These are phyloP conservation scores for Thymelicus acteon DNA, from an alignment of 2,888 invertebrate species.

Conservation along the genomic window DNA sequence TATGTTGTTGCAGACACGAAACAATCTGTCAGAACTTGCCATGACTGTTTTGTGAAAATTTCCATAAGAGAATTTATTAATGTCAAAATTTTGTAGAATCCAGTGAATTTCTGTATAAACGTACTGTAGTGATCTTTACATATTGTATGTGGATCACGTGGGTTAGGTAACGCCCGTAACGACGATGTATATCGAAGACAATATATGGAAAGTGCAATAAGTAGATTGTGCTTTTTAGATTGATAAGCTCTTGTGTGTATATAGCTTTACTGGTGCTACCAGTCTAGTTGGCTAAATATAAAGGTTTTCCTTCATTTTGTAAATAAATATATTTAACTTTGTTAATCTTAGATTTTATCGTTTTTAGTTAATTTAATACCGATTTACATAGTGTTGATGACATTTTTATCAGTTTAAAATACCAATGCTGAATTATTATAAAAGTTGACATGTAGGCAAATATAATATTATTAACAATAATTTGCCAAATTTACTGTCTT, in stretches of 20 bases:
- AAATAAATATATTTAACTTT: slow-evolving; percentile 17
- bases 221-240: slow-evolving; percentile 55
- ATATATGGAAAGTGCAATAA: slow-evolving; percentile 62
- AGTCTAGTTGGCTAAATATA: slow-evolving; percentile 40
- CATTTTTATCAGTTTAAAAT: not conserved
- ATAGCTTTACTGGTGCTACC: slow-evolving; percentile 45
- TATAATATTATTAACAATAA: not conserved
- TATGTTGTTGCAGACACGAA: slow-evolving; percentile 23
- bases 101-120: slow-evolving; percentile 4
- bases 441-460: not conserved
- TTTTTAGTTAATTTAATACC: not conserved
- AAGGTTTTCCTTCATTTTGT: slow-evolving; percentile 13
- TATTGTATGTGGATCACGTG: not conserved
- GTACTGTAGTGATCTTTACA: not conserved
- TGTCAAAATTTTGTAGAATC: not conserved
- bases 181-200: slow-evolving; percentile 51
- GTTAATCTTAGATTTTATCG: slow-evolving; percentile 4
- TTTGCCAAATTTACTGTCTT: no score
- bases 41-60: slow-evolving; percentile 1
- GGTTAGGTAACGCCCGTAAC: not conserved
- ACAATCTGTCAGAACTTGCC: slow-evolving; percentile 8
- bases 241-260: slow-evolving; percentile 45
- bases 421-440: no score
- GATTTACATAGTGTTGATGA: not conserved
- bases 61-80: not conserved